phyloP scores from a whole-genome alignment of 2,888 invertebrate genomes.

The Drosophila phalerata region DNA sequence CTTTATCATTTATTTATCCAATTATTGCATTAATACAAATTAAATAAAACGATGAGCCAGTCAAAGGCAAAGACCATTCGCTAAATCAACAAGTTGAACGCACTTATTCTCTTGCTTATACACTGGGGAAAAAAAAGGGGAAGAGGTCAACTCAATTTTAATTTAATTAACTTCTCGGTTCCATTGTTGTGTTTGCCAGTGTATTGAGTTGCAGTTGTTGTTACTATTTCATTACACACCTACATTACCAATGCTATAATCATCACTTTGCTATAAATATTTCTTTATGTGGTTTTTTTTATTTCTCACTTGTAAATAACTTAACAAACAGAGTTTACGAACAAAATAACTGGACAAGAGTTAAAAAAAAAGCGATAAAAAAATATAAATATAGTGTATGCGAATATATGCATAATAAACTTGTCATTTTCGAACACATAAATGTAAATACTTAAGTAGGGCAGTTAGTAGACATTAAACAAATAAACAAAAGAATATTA shows the following conservation, averaged over 20 bases:
- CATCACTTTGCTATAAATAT: slow-evolving; percentile 51
- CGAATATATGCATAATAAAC: too few species aligned
- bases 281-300: slow-evolving; percentile 24
- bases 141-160: slow-evolving; percentile 50
- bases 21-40: slow-evolving; percentile 51
- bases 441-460: background rate
- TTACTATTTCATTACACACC: slow-evolving; percentile 31
- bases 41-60: slow-evolving; percentile 28
- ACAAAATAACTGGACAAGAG: slow-evolving; percentile 1
- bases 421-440: background rate
- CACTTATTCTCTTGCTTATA: slow-evolving; percentile 10
- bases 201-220: slow-evolving; percentile 5
- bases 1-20: slow-evolving; percentile 46
- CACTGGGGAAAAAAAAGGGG: background rate
- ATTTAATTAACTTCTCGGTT: slow-evolving; percentile 58
- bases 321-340: slow-evolving; percentile 19
- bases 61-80: slow-evolving; percentile 24
- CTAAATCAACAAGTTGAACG: slow-evolving; percentile 52
- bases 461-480: slow-evolving; percentile 8
- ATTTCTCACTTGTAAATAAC: slow-evolving; percentile 8
- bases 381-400: background rate
- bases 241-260: slow-evolving; percentile 35
- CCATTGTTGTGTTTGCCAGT: slow-evolving; percentile 11
- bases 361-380: background rate
- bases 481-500: slow-evolving; percentile 31